Evolutionary conservation across 2,888 invertebrate species (phyloP).

Genomic region (Perithous albicinctus): DNA sequence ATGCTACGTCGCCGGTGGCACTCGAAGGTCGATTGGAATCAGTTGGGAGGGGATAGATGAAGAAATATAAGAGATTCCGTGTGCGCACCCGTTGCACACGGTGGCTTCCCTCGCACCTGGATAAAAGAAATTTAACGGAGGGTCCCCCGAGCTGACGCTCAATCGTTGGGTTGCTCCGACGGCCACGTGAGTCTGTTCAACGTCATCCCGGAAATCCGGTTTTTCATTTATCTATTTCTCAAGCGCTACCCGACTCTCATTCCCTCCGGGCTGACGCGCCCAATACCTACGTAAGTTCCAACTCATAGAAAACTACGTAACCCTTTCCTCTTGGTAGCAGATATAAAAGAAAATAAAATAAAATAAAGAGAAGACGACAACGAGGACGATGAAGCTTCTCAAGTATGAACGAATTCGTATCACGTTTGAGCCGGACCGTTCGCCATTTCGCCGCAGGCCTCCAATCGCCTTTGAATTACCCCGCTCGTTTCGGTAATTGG

Average conservation of each 20-base stretch:
- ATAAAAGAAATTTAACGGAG: conserved; percentile 70
- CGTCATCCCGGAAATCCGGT: conserved; percentile 68
- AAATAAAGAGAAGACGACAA: not conserved
- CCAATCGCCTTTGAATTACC: conserved; percentile 50
- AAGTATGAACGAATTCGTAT: conserved; percentile 37
- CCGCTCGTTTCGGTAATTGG: conserved; percentile 55
- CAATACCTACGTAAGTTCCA: not conserved
- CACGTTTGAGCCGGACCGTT: conserved; percentile 36
- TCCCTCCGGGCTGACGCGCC: not conserved
- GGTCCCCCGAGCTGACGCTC: conserved; percentile 36
- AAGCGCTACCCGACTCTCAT: conserved; percentile 12
- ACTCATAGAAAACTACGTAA: conserved; percentile 24
- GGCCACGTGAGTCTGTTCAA: conserved; percentile 61
- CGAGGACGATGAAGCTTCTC: not conserved
- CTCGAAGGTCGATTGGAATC: conserved; percentile 38
- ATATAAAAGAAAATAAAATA: not conserved
- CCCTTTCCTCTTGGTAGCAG: conserved; percentile 10
- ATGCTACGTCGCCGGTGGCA: conserved; percentile 6
- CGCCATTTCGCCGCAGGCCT: conserved; percentile 28
- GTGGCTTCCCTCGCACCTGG: conserved; percentile 66
- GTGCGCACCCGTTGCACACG: conserved; percentile 59
- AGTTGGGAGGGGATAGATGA: conserved; percentile 66
- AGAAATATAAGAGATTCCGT: conserved; percentile 56
- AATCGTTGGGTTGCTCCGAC: conserved; percentile 50
- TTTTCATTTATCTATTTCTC: conserved; percentile 44